A percentile compares a stretch with the other conserved stretches of the same genome.
These are phyloP conservation scores for Leucoraja ocellata DNA, from an alignment of 2,797 vertebrate genomes.

Conservation along the genomic window DNA sequence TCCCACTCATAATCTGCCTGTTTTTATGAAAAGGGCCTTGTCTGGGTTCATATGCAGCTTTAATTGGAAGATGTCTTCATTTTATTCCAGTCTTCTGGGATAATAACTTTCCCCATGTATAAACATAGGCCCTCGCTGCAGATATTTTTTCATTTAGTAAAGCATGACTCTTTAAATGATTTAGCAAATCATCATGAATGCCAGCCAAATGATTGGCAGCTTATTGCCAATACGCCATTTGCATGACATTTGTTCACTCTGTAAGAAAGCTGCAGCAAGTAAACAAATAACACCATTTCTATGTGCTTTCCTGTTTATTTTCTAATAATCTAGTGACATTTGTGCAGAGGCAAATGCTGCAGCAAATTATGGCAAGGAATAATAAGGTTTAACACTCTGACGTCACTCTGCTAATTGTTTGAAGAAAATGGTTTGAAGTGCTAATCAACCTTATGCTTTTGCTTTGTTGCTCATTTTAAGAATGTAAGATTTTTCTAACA, in stretches of 20 bases:
- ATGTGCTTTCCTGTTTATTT: slow-evolving; percentile 73
- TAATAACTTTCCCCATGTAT: slow-evolving; percentile 80
- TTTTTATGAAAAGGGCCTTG: slow-evolving; percentile 76
- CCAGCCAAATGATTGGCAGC: slow-evolving; percentile 89
- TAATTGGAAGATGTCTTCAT: slow-evolving; percentile 85
- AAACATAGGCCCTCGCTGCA: slow-evolving; percentile 75
- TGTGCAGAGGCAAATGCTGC: slow-evolving; percentile 71
- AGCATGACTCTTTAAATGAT: slow-evolving; percentile 91
- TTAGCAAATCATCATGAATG: slow-evolving; percentile 89
- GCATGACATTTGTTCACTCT: slow-evolving; percentile 94
- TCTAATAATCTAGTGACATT: slow-evolving; percentile 83
- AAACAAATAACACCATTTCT: slow-evolving; percentile 70
- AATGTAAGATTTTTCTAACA: not conserved
- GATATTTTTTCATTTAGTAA: slow-evolving; percentile 99
- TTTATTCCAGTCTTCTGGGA: slow-evolving; percentile 74
- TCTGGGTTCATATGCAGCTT: slow-evolving; percentile 78
- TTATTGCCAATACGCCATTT: slow-evolving; percentile 91
- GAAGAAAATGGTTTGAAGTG: slow-evolving; percentile 43
- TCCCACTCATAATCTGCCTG: slow-evolving; percentile 78
- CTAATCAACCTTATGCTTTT: not conserved
- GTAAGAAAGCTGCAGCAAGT: slow-evolving; percentile 69
- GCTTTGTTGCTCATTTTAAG: not conserved
- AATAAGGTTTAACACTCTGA: slow-evolving; percentile 73
- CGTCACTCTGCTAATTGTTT: slow-evolving; percentile 74
- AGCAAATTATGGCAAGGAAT: slow-evolving; percentile 65